phyloP scores from a whole-genome alignment of 2,797 vertebrate species.

The Rousettus madagascariensis region DNA sequence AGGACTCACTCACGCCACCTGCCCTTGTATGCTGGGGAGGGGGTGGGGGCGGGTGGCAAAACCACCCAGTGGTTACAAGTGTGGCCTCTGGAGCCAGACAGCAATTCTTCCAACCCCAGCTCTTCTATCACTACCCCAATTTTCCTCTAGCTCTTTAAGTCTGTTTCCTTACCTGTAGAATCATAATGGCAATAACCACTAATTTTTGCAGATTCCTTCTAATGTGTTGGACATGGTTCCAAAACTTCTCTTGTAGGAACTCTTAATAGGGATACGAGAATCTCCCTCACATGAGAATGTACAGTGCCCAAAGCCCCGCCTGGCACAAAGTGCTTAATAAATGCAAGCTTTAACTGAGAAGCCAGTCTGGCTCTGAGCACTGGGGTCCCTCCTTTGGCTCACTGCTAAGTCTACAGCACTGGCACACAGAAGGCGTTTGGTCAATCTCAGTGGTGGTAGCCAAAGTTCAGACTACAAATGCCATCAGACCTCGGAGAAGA shows the following conservation, averaged over 20 bases:
- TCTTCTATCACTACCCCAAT: neutral
- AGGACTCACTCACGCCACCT: accelerated
- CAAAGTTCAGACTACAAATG: neutral
- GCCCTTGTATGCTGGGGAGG: neutral
- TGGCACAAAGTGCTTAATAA: neutral
- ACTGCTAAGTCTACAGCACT: accelerated
- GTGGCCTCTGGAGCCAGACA: accelerated
- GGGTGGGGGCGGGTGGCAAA: too few species aligned
- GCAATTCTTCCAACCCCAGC: neutral
- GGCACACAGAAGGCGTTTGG: neutral
- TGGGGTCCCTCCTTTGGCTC: neutral
- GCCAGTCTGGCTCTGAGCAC: neutral
- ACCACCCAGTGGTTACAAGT: accelerated
- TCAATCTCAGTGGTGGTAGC: neutral
- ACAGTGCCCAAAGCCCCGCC: accelerated
- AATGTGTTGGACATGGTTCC: accelerated
- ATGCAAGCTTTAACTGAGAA: neutral
- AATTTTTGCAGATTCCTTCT: neutral
- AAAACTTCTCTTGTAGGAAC: neutral
- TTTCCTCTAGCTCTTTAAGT: neutral
- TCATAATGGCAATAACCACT: neutral
- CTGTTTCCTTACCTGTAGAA: accelerated
- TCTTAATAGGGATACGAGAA: neutral
- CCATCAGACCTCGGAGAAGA: neutral
- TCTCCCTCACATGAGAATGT: neutral